Evolutionary conservation across 1,140 invertebrate genomes (phyloP).

Genomic region (Eubasilissa regina): DNA sequence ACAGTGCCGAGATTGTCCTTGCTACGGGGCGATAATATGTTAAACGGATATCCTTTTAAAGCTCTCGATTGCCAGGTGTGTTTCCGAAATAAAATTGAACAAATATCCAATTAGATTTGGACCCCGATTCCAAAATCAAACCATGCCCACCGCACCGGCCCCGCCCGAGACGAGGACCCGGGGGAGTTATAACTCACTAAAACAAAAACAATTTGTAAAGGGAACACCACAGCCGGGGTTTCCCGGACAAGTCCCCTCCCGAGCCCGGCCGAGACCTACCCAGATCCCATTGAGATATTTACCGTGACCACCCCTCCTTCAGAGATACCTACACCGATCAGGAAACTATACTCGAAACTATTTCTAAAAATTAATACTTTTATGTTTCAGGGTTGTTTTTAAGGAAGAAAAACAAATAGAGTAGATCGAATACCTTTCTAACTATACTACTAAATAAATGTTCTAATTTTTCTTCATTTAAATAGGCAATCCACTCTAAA

Average conservation of each 20-base stretch:
- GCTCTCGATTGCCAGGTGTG: too few species aligned
- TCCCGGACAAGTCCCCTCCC: constrained; percentile 25
- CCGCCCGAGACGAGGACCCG: constrained; percentile 14
- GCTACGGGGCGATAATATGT: too few species aligned
- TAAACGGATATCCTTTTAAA: too few species aligned
- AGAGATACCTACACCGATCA: not conserved
- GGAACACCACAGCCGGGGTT: constrained; percentile 32
- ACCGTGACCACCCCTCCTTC: constrained; percentile 13
- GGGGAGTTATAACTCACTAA: constrained; percentile 48
- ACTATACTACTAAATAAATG: too few species aligned
- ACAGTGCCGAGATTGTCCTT: too few species aligned
- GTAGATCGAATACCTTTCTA: too few species aligned
- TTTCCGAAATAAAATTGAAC: too few species aligned
- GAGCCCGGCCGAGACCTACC: not conserved
- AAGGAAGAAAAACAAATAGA: too few species aligned
- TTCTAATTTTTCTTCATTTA: too few species aligned
- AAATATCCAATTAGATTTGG: not conserved
- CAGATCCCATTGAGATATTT: constrained; percentile 38
- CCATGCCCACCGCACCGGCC: not conserved
- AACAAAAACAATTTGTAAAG: constrained; percentile 53
- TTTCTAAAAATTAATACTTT: too few species aligned
- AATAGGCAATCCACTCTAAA: too few species aligned
- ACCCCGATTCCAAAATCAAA: not conserved
- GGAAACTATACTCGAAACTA: not conserved
- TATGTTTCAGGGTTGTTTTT: too few species aligned